A percentile compares a stretch with the other conserved stretches of the same genome.
Conservation (phyloP, 2,113 vertebrate species). For the Halcyon malimbica region DNA sequence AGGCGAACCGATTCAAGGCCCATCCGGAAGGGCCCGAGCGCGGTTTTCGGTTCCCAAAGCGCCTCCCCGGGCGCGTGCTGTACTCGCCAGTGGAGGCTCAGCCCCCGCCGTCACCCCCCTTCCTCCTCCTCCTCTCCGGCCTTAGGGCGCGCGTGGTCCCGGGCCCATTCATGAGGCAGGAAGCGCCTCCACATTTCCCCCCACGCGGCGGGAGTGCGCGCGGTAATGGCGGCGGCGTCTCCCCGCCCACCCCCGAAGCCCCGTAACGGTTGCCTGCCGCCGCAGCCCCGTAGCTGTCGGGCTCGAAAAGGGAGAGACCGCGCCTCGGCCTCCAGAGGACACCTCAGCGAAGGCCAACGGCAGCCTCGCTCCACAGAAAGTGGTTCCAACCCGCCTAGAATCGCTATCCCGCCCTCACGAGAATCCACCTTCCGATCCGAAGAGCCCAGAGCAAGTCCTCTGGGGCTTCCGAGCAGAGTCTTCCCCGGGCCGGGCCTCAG, state of each 20-base stretch:
- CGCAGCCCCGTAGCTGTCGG: background rate
- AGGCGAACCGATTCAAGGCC: background rate
- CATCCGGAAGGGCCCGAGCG: background rate
- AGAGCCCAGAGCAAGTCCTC: too few relatives aligned
- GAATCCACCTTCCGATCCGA: fast-evolving
- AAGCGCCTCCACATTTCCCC: background rate
- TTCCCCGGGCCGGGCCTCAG: background rate
- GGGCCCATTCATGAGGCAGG: background rate
- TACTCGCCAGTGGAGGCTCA: background rate
- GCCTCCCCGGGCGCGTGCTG: background rate
- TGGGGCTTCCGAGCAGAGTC: fast-evolving
- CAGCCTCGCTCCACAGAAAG: too few relatives aligned
- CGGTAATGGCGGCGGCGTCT: background rate
- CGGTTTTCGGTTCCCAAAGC: background rate
- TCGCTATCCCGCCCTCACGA: fast-evolving
- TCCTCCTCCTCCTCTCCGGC: too few relatives aligned
- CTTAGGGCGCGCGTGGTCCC: background rate
- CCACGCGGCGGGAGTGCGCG: background rate
- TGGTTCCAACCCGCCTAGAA: background rate
- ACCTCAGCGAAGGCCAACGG: fast-evolving
- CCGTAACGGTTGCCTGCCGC: background rate
- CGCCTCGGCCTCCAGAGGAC: background rate
- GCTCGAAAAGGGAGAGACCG: fast-evolving
- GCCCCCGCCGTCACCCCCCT: background rate
- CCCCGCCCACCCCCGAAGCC: background rate